phyloP scores from a whole-genome alignment of 1,140 invertebrate genomes.

The Sipha flava region DNA sequence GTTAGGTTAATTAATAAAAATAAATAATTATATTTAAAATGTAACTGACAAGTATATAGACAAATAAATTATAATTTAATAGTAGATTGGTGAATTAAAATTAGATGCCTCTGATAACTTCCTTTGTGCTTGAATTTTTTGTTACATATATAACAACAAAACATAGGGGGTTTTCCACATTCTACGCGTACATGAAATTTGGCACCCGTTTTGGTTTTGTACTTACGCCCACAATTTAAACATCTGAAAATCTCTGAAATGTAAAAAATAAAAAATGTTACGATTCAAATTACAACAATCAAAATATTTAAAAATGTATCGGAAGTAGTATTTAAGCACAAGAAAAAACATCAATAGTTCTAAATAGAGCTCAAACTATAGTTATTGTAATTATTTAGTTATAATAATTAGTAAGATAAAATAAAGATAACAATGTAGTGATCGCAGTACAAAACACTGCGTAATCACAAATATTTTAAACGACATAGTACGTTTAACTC shows the following conservation, averaged over 20 bases:
- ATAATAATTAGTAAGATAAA: no score
- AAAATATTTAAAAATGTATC: background rate
- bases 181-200: conserved; percentile 33
- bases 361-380: no score
- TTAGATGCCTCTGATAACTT: background rate
- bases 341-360: no score
- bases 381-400: no score
- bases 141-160: conserved; percentile 29
- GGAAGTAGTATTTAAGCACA: no score
- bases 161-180: conserved; percentile 33
- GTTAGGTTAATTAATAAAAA: no score
- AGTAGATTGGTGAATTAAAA: conserved; percentile 39
- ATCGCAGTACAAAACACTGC: no score
- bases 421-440: no score
- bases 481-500: no score
- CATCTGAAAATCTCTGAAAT: background rate
- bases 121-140: conserved; percentile 3
- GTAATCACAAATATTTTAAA: no score
- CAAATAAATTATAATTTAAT: background rate
- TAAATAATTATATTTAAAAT: no score
- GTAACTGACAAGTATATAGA: background rate
- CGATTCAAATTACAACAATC: background rate
- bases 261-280: background rate
- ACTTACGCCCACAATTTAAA: conserved; percentile 34
- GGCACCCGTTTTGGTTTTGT: conserved; percentile 28